phyloP scores from a whole-genome alignment of 2,797 vertebrate species.

The Poecile montanus region DNA sequence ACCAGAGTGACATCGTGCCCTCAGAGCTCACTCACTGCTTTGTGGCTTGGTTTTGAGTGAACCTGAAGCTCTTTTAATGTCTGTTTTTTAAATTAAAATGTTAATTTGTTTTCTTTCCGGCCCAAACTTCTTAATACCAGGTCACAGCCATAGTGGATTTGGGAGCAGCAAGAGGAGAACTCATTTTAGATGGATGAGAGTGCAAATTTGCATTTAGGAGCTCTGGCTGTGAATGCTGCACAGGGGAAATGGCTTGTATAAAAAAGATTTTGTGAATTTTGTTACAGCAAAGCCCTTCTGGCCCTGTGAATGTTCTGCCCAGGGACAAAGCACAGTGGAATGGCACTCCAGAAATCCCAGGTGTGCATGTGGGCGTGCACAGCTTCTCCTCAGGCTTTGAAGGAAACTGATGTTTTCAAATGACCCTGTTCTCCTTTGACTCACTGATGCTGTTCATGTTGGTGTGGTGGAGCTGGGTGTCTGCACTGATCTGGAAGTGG shows the following conservation, averaged over 20 bases:
- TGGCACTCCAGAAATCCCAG: neutral
- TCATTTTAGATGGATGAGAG: neutral
- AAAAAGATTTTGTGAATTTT: neutral
- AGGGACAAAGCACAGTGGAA: neutral
- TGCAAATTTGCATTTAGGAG: neutral
- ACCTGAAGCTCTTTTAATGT: neutral
- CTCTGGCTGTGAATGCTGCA: neutral
- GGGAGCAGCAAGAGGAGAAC: neutral
- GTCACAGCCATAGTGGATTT: neutral
- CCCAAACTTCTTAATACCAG: neutral
- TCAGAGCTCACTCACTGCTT: neutral
- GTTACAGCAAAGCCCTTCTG: neutral
- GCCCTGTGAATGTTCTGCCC: neutral
- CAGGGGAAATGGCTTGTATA: neutral
- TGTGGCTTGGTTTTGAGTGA: constrained; percentile 50
- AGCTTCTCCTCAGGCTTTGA: neutral
- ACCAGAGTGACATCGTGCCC: neutral
- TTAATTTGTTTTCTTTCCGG: neutral
- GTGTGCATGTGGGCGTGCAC: accelerated
- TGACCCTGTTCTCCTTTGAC: neutral
- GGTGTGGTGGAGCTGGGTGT: neutral
- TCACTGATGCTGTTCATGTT: neutral
- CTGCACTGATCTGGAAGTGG: neutral
- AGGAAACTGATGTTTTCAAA: accelerated
- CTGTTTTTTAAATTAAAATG: constrained; percentile 36